Percentiles rank a stretch among this genome's conserved stretches.
Evolutionary conservation across 2,888 invertebrate genomes (phyloP).

Genomic region (Adelognathus sp.): DNA sequence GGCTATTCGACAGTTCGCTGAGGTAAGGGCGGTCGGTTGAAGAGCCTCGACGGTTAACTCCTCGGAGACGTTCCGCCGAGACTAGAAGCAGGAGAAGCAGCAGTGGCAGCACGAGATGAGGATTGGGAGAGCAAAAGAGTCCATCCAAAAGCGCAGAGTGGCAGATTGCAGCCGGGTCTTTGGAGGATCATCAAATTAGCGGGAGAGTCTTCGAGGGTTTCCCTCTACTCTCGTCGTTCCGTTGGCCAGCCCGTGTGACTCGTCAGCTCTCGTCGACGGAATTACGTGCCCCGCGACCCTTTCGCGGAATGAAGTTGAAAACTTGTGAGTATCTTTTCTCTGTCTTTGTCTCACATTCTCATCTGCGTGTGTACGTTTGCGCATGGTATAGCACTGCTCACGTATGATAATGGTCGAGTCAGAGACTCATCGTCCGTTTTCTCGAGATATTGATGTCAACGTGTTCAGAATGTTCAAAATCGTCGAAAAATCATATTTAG

Average conservation of each 20-base stretch:
- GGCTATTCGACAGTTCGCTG: slow-evolving; percentile 31
- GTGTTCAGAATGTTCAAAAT: too few species aligned
- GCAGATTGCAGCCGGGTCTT: slow-evolving; percentile 78
- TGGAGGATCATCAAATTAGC: slow-evolving; percentile 81
- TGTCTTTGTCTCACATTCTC: neutral
- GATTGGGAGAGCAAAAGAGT: slow-evolving; percentile 65
- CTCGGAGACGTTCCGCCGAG: slow-evolving; percentile 57
- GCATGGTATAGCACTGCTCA: slow-evolving; percentile 13
- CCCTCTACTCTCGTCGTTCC: slow-evolving; percentile 70
- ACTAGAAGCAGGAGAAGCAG: slow-evolving; percentile 35
- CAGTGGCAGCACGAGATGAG: slow-evolving; percentile 29
- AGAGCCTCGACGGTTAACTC: slow-evolving; percentile 69
- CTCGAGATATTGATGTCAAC: too few species aligned
- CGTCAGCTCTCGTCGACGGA: slow-evolving; percentile 74
- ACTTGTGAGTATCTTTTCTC: slow-evolving; percentile 64
- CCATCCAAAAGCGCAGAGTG: slow-evolving; percentile 72
- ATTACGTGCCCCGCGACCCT: slow-evolving; percentile 75
- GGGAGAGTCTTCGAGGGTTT: slow-evolving; percentile 79
- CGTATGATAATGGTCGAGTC: slow-evolving; percentile 35
- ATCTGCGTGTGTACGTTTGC: slow-evolving; percentile 14
- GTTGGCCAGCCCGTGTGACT: slow-evolving; percentile 74
- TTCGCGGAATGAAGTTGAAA: slow-evolving; percentile 74
- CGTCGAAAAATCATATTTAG: too few species aligned
- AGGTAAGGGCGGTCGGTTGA: slow-evolving; percentile 60
- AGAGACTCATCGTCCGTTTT: neutral